These are phyloP conservation scores for Helostoma temminkii DNA, from an alignment of 2,797 vertebrate species.

Conservation along the genomic window DNA sequence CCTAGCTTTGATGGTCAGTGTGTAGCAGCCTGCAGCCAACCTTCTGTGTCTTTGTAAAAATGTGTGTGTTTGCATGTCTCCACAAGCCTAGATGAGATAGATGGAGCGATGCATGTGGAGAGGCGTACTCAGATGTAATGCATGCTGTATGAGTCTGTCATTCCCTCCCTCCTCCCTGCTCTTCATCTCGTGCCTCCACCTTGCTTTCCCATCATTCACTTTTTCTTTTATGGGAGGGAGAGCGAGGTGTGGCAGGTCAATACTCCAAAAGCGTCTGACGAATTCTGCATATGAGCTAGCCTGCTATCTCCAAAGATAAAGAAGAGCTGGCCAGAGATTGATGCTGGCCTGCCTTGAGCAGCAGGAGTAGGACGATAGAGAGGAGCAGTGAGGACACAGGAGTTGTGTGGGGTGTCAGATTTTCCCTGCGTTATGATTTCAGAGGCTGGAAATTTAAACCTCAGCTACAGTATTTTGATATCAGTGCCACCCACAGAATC, in stretches of 20 bases:
- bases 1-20: slow-evolving; percentile 63
- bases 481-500: not conserved
- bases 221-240: slow-evolving; percentile 64
- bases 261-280: slow-evolving; percentile 70
- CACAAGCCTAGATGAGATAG: slow-evolving; percentile 59
- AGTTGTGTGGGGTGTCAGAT: slow-evolving; percentile 3
- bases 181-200: too few species aligned
- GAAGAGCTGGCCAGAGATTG: slow-evolving; percentile 51
- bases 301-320: slow-evolving; percentile 46
- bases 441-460: slow-evolving; percentile 10
- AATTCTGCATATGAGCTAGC: slow-evolving; percentile 67
- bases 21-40: slow-evolving; percentile 64
- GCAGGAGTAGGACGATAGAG: slow-evolving; percentile 9
- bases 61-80: slow-evolving; percentile 36
- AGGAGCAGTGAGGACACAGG: not conserved
- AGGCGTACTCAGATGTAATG: slow-evolving; percentile 68
- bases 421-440: not conserved
- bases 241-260: slow-evolving; percentile 70
- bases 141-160: slow-evolving; percentile 65
- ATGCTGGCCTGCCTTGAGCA: slow-evolving; percentile 42
- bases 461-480: slow-evolving; percentile 1
- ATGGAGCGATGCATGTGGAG: slow-evolving; percentile 63
- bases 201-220: slow-evolving; percentile 72
- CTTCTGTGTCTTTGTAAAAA: slow-evolving; percentile 58
- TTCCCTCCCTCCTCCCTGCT: slow-evolving; percentile 42